Evolutionary conservation across 2,113 vertebrate genomes (phyloP).

Genomic region (Corapipo altera): DNA sequence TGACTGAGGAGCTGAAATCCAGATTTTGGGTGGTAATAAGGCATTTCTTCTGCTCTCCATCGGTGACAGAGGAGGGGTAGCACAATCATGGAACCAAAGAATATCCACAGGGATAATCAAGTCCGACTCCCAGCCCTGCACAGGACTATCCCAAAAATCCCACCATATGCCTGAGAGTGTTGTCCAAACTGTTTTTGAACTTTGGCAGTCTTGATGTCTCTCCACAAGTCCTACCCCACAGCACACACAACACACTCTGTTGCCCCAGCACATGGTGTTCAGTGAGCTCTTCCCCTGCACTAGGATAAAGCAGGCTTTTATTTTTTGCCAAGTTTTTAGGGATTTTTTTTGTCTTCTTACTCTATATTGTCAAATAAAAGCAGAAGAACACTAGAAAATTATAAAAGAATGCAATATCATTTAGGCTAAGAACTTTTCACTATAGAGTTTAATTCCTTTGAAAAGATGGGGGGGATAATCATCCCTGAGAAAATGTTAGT

Average conservation of each 20-base stretch:
- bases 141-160: background rate
- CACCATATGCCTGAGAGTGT: fast-evolving
- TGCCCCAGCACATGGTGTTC: background rate
- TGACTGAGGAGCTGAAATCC: background rate
- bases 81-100: background rate
- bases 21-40: background rate
- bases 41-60: background rate
- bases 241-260: fast-evolving
- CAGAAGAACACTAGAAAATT: background rate
- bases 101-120: background rate
- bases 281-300: background rate
- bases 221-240: background rate
- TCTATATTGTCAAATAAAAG: background rate
- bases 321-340: background rate
- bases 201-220: background rate
- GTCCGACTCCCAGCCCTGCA: background rate
- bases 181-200: background rate
- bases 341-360: background rate
- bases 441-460: background rate
- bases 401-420: background rate
- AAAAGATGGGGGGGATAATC: background rate
- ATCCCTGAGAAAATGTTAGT: background rate
- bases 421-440: background rate
- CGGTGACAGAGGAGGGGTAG: background rate
- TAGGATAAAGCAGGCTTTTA: background rate